Base-by-base conservation (phyloP, 2,797 vertebrate genomes). In the Melanotaenia trifasciata region DNA sequence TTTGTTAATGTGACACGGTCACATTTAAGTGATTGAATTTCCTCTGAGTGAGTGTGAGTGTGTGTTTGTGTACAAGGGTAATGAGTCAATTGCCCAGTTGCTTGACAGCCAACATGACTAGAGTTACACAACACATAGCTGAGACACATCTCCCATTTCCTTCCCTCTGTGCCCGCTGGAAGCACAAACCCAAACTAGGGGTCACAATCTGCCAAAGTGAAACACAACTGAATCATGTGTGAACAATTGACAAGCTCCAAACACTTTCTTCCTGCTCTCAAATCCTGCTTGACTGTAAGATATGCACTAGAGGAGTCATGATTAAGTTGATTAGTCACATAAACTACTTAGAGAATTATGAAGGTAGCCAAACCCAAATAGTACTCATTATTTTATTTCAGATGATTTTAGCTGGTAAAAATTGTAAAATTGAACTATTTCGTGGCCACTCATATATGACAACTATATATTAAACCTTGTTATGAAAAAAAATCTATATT, bases 11-110 rank as follows among this genome's bases (percentile, higher is more conserved):
- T 91, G 84, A 92, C 88, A 90, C 56, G 63, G 87, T 93, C 88
- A 85, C 89, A 86, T 93, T 90, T 84, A 90, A 92, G 84, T 85
- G 88, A 90, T 86, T 92, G 72, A 76, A 90, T 90, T 90, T 90
- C 89, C 86, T 90, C 76, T 67, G 56, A 86, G 62, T 70, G 35
- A 28, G 61, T 56, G 65, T 70, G 63, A 54, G 70, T 70, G 63
- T 67, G 50, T 58, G 58, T 83, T 64, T 75, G 80, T 72, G 59
- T 20, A 40, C 43, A 61, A 76, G 47, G 78, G 51, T 68, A 57
- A 70, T 74, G 78, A 87, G 85, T 89, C 87, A 86, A 84, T 79
- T 84, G 86, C 64, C 66, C 87, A 80, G 81, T 68, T 81, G 76
- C 72, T 64, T 75, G 57, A 88, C 79, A 84, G 81, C 70, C 67